A percentile compares a stretch with the other conserved stretches of the same genome.
phyloP scores from a whole-genome alignment of 2,797 vertebrate species.

The Poliocrania exsul region DNA sequence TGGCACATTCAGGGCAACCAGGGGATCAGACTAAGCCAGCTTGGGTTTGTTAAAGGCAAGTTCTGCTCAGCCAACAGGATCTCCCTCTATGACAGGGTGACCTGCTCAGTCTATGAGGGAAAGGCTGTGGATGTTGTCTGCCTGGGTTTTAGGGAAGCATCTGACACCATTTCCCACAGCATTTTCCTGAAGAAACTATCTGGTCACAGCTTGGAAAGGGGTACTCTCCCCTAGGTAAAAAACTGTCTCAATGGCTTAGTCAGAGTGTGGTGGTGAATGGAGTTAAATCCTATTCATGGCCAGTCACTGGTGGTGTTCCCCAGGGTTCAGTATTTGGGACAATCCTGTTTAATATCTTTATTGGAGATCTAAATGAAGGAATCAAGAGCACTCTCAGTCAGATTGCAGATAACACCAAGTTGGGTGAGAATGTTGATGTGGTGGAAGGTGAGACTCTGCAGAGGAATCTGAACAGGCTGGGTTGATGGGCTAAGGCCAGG shows the following conservation, averaged over 20 bases:
- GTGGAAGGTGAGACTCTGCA: neutral
- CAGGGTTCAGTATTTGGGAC: accelerated
- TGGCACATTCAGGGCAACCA: neutral
- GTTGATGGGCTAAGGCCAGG: too few species aligned
- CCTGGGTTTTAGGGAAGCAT: neutral
- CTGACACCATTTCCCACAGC: neutral
- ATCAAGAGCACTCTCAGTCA: neutral
- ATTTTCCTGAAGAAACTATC: neutral
- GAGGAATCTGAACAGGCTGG: neutral
- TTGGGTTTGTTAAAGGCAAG: neutral
- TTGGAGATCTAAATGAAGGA: neutral
- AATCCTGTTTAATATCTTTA: neutral
- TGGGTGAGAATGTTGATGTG: accelerated
- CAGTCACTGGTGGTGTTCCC: neutral
- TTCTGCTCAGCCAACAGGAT: neutral
- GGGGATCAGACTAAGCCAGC: neutral
- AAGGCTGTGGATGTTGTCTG: neutral
- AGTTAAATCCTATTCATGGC: neutral
- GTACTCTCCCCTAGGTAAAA: neutral
- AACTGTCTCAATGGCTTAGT: accelerated
- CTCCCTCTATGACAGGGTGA: neutral
- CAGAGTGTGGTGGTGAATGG: neutral
- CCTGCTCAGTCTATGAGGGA: neutral
- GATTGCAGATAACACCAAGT: accelerated
- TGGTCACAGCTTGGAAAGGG: neutral